Evolutionary conservation across 1,140 invertebrate species (phyloP).

Genomic region (Onthophagus taurus): DNA sequence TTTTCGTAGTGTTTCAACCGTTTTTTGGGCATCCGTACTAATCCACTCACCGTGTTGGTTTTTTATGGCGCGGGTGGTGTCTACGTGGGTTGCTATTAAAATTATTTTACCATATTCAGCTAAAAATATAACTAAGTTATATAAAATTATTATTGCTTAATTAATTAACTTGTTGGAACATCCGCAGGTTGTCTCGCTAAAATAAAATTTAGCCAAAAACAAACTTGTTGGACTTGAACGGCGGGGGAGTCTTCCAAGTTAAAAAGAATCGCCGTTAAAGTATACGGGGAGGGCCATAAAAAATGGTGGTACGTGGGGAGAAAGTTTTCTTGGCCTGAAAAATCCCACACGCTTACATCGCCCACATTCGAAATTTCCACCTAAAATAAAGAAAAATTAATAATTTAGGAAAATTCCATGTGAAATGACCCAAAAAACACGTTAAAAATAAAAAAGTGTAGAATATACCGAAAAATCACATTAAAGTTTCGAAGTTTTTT

Average conservation of each 20-base stretch:
- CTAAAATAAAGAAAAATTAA: conserved; percentile 34
- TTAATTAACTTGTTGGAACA: conserved; percentile 50
- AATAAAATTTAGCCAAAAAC: conserved; percentile 75
- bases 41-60: conserved; percentile 48
- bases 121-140: conserved; percentile 24
- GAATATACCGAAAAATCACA: no score
- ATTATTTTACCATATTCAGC: conserved; percentile 51
- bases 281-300: conserved; percentile 27
- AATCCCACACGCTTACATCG: conserved; percentile 70
- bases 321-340: conserved; percentile 73
- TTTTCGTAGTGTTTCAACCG: conserved; percentile 42
- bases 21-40: conserved; percentile 45
- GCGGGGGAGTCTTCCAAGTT: conserved; percentile 61
- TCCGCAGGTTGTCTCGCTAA: conserved; percentile 57
- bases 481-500: no score
- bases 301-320: conserved; percentile 61
- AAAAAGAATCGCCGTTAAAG: conserved; percentile 58
- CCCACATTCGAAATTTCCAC: conserved; percentile 46
- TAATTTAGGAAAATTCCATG: no score
- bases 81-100: conserved; percentile 60
- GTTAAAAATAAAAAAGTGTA: no score
- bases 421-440: no score
- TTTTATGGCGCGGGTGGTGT: conserved; percentile 43
- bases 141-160: neutral
- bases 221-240: conserved; percentile 62